Evolutionary conservation across 1,140 invertebrate species (phyloP).

Genomic region (Theocolax elegans): DNA sequence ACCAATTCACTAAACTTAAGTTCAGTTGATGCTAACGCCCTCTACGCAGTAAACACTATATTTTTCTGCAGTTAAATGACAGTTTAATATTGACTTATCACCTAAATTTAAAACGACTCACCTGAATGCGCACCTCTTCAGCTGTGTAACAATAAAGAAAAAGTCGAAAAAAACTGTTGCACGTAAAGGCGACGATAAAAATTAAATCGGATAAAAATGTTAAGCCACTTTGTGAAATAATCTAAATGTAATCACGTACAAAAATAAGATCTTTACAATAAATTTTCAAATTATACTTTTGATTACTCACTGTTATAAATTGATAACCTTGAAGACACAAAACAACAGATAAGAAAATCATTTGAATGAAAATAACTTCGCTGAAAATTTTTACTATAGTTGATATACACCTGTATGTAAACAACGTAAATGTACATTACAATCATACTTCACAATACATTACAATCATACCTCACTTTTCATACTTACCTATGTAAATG

Average conservation of each 20-base stretch:
- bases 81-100: too few relatives aligned
- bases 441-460: too few relatives aligned
- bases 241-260: slow-evolving; percentile 1
- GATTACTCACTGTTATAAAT: slow-evolving; percentile 43
- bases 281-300: too few relatives aligned
- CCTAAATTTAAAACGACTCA: too few relatives aligned
- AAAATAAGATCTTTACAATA: too few relatives aligned
- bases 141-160: slow-evolving; percentile 13
- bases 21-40: too few relatives aligned
- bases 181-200: neutral
- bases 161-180: neutral
- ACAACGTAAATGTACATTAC: slow-evolving; percentile 45
- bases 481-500: neutral
- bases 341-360: slow-evolving; percentile 43
- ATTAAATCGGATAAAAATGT: neutral
- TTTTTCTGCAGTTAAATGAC: too few relatives aligned
- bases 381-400: slow-evolving; percentile 59
- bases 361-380: slow-evolving; percentile 46
- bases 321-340: slow-evolving; percentile 50
- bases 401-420: slow-evolving; percentile 44
- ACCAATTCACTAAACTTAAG: too few relatives aligned
- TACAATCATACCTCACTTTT: too few relatives aligned
- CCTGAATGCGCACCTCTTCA: neutral
- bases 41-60: too few relatives aligned
- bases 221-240: neutral